Base-by-base conservation (phyloP, 1,140 invertebrate genomes). In the Caenorhabditis inopinata region DNA sequence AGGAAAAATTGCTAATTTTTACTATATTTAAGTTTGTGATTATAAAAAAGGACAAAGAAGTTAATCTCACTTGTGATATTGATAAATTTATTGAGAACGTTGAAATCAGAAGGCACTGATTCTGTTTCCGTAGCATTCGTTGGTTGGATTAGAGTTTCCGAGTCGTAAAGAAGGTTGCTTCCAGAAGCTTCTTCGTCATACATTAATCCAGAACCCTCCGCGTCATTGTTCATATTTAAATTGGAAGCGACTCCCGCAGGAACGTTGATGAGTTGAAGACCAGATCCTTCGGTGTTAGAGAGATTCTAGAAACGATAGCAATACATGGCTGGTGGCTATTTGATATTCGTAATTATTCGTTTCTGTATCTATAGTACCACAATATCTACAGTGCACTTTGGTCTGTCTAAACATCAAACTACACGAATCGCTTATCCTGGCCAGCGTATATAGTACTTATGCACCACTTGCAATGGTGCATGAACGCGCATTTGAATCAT, bases 161-260 rank as follows among this genome's bases (percentile, higher is more conserved):
- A 68, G 21, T 68, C 58, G 23, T 21, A 68, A 21, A 68, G 58
- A 68, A 68, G 58, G 11, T 4, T 38, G n/a, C 23, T 68, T 38
- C 58, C 58, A 68, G 58, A 68, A 38, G 32, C 58, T 68, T 68
- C 58, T 68, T 68, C 58, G 32, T 68, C 58, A 38, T 68, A 68
- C 58, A 68, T 68, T 32, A 21, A 5, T 21, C 58, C 58, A 12
- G 58, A 68, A 21, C 58, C 32, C 12, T 68, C 58, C 14, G 4
- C 29, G 38, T 68, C 58, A 38, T 18, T 68, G 12, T 29, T 32
- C 18, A 68, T 11, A 38, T 38, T 68, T 21, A 32, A 32, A 68
- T 68, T 68, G 2, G 58, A 68, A 21, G 58, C 58, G 12, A 32
- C 35, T 68, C 58, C 58, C 58, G 35, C 58, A 38, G 35, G 32